Evolutionary conservation across 2,888 invertebrate genomes (phyloP), one percentile per base, ranked within the genome.

Genomic region (Pediacus dermestoides): DNA sequence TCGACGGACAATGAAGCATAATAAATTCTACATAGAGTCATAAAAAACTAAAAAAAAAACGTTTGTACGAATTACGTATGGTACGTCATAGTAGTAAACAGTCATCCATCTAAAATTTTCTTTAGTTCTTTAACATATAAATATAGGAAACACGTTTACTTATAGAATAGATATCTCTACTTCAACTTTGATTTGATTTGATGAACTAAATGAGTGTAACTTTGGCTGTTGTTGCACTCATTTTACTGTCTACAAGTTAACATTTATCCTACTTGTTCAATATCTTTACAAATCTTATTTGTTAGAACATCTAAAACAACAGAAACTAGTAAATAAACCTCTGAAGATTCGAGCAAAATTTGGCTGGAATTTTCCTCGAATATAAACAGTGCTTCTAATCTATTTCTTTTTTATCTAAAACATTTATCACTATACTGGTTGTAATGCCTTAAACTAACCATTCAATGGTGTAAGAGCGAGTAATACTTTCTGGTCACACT

Each of bases 401-500:
- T 18, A 6, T 18, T 18, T 18, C 8, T 18, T 4, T 18, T 18
- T 18, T 18, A 18, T 4, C 8, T 6, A 18, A 18, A 23, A 23
- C 8, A 23, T 23, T 23, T 23, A 10, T 23, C n/a, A 23, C 22
- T 38, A 37, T 27, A 35, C 18, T 18, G 13, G 30, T 34, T 35
- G 34, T 11, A 26, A 34, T 32, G 30, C 7, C 9, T 54, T 61
- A 65, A 50, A 69, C 69, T 60, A 69, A 58, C 69, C 69, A 69
- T 58, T 70, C 69, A 37, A 69, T 62, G 15, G 68, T 67, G 48
- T 67, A 68, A 21, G 64, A 61, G 44, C 60, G 58, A 37, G 62
- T 56, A 9, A 61, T 41, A 26, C 55, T 55, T 46, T 58, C 64
- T 60, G 69, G 74, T 74, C 74, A 74, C 63, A 74, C 74, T 52